Percentiles rank a stretch among this genome's conserved stretches.
phyloP scores from a whole-genome alignment of 2,888 invertebrate genomes.

The Lamellibrachia satsuma region DNA sequence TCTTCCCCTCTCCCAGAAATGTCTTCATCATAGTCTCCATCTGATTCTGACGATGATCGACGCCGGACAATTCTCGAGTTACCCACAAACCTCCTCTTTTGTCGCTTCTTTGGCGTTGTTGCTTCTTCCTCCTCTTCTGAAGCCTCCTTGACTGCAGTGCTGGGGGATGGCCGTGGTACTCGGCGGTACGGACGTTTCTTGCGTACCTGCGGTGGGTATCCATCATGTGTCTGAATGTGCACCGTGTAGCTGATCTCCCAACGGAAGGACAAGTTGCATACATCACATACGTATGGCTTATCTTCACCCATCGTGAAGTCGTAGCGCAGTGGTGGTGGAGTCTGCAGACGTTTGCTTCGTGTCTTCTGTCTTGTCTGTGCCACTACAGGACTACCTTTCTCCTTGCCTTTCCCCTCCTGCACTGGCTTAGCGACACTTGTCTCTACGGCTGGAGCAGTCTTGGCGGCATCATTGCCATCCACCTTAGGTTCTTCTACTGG shows the following conservation, averaged over 20 bases:
- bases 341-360: not conserved
- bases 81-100: not conserved
- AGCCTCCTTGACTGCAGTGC: not conserved
- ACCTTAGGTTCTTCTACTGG: not conserved
- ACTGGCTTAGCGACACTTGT: not conserved
- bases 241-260: conserved; percentile 39
- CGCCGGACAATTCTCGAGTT: not conserved
- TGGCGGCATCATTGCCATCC: not conserved
- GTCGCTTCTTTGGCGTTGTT: not conserved
- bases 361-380: not conserved
- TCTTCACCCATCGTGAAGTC: conserved; percentile 40
- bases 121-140: not conserved
- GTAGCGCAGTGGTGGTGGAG: conserved; percentile 29
- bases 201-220: not conserved
- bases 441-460: not conserved
- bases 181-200: not conserved
- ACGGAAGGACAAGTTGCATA: conserved; percentile 35
- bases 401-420: not conserved
- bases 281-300: conserved; percentile 35
- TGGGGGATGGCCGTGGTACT: not conserved
- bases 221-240: conserved; percentile 32
- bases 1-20: not conserved
- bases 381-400: too few relatives aligned
- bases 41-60: not conserved
- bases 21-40: not conserved